Base-by-base conservation (phyloP, 2,888 invertebrate genomes). In the Drosophila cognata region DNA sequence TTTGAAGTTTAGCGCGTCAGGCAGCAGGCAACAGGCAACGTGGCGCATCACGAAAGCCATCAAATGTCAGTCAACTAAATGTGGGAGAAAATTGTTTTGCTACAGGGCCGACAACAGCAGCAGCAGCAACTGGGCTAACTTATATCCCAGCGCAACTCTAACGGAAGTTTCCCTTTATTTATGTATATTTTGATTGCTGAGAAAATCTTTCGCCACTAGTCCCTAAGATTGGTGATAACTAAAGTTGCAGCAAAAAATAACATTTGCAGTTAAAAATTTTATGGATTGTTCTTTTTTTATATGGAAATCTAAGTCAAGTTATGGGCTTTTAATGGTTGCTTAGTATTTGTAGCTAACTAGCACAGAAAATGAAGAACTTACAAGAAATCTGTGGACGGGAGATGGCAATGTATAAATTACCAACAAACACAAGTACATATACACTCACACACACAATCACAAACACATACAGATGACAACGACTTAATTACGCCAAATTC, bases 401-500 rank as follows among this genome's bases (percentile, higher is more conserved):
- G 71, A 77, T 70, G 71, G 43, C 53, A 66, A 58, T 71, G 74
- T 71, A 80, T 84, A 80, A 87, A 80, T 84, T 82, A 79, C 56
- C 13, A 33, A 21, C 67, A 59, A 69, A 18, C 36, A 66, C 31
- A 57, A 21, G 33, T 11, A 35, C 56, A 71, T 46, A 35, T 35
- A 28, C 67, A 50, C 36, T 43, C 50, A 57, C 35, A 55, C 25
- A 56, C 31, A 51, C 50, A 52, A n/a, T 7, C 6, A 21, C 5
- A 21, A 13, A 58, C 33, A 51, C 38, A 57, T 33, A 67, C 48
- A 59, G 67, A 79, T 74, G 84, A 84, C 88, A 89, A 90, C 90
- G 91, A 90, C 90, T 90, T 90, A 91, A 90, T 90, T 90, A 90
- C 90, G 90, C 89, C 90, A 89, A 85, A 91, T 81, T 90, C 87